Conservation (phyloP, 2,113 vertebrate genomes). For the Cairina moschata region DNA sequence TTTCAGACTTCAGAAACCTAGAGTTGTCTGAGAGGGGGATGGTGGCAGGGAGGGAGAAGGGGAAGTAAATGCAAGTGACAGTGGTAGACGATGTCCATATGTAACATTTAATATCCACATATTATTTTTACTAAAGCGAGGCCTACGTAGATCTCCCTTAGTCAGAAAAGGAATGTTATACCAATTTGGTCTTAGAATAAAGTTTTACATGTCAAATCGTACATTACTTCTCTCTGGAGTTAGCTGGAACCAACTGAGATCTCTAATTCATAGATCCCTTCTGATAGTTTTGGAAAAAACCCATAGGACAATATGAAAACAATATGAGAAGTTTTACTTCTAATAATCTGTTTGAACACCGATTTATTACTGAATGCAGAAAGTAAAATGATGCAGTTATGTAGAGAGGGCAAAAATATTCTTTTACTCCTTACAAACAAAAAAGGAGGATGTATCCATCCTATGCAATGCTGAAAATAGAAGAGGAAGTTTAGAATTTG, state of each 20-base stretch:
- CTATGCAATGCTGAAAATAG: not conserved
- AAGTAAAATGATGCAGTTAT: not conserved
- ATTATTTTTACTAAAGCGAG: not conserved
- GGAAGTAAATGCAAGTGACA: not conserved
- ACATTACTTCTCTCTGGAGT: not conserved
- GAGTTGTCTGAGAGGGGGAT: too few relatives aligned
- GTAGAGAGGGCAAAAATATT: not conserved
- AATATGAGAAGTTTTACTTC: not conserved
- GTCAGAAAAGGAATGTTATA: not conserved
- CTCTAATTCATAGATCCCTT: not conserved
- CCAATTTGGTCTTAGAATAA: not conserved
- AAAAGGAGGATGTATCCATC: not conserved
- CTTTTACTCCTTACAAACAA: not conserved
- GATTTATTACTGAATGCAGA: not conserved
- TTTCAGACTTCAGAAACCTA: not conserved
- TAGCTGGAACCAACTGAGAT: not conserved
- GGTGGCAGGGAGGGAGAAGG: not conserved
- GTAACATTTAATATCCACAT: not conserved
- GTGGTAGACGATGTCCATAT: not conserved
- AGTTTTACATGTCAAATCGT: not conserved
- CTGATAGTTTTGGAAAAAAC: not conserved
- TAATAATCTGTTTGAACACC: not conserved
- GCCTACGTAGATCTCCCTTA: not conserved
- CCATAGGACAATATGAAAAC: not conserved
- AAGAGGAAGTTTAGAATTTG: not conserved